Evolutionary conservation across 2,113 vertebrate species (phyloP).

Genomic region (Chrysochloris asiatica): DNA sequence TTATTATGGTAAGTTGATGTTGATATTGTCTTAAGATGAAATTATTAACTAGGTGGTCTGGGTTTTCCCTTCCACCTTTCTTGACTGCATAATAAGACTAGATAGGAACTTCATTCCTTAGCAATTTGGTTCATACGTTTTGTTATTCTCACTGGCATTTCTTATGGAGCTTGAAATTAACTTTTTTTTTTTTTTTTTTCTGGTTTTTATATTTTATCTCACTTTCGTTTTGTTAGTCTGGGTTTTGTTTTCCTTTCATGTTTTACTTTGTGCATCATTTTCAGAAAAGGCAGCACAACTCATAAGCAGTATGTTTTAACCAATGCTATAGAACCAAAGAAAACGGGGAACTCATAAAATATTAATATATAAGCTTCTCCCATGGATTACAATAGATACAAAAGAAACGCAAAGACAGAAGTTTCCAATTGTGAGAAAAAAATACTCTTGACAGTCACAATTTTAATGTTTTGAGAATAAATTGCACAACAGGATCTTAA

Average conservation of each 20-base stretch:
- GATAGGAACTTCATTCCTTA: constrained; percentile 14
- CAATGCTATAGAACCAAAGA: constrained; percentile 67
- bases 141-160: constrained; percentile 52
- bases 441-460: not conserved
- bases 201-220: constrained; percentile 27
- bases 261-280: constrained; percentile 52
- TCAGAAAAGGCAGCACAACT: constrained; percentile 49
- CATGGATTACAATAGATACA: not conserved
- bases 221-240: constrained; percentile 27
- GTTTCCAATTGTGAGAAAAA: not conserved
- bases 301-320: constrained; percentile 55
- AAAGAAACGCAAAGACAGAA: constrained; percentile 48
- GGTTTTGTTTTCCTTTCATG: constrained; percentile 47
- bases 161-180: constrained; percentile 64
- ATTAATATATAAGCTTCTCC: constrained; percentile 50
- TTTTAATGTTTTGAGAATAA: not conserved
- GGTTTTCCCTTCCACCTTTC: not conserved
- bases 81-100: not conserved
- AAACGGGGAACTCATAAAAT: constrained; percentile 48
- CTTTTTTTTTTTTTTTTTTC: not conserved
- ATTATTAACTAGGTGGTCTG: not conserved
- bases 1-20: not conserved
- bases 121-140: not conserved
- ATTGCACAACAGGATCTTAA: not conserved
- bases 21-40: not conserved